Evolutionary conservation across 1,140 invertebrate genomes (phyloP), one percentile per base, ranked within the genome.

Genomic region (Aphelenchoides fujianensis): DNA sequence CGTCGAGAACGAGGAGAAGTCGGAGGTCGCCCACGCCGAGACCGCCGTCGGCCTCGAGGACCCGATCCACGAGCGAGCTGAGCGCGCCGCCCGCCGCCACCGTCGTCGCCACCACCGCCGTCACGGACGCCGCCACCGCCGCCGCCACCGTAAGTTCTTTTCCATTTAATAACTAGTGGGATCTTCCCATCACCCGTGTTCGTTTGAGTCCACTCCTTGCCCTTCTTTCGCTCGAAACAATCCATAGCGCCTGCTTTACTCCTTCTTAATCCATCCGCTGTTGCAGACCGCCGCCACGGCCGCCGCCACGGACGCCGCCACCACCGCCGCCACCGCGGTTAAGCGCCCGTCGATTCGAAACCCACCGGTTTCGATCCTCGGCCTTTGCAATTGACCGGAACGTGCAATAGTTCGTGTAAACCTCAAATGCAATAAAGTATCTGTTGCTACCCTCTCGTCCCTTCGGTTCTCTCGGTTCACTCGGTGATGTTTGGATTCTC

Each of bases 1-100:
- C 19, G 55, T 59, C 34, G 55, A 59, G 55, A 5, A 5, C 5
- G 27, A 5, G 19, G 55, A 59, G 23, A 48, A 48, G 41, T 5
- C 5, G 28, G 55, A 19, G 5, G 55, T 59, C 34, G 55, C 5
- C 5, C 12, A 5, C 55, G 23, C 23, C 55, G 55, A 59, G 34
- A 19, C 5, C 19, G 55, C 27, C 5, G 12, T 48, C 23, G 41
- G 23, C 41, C 12, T 23, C 41, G 41, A 48, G 23, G 12, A 12
- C 41, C 41, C 19, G 23, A 59, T 19, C 55, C 5, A 7, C 55
- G 55, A 59, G 7, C 55, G 55, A 16, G 55, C 7, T 7, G 55
- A 59, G 23, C 55, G 55, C 23, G 5, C 55, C 28, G 55, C 55
- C 34, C 55, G 55, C 55, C 55, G 55, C 34, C 55, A 59, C 55